Evolutionary conservation across 2,797 vertebrate species (phyloP).

Genomic region (Channa striata): DNA sequence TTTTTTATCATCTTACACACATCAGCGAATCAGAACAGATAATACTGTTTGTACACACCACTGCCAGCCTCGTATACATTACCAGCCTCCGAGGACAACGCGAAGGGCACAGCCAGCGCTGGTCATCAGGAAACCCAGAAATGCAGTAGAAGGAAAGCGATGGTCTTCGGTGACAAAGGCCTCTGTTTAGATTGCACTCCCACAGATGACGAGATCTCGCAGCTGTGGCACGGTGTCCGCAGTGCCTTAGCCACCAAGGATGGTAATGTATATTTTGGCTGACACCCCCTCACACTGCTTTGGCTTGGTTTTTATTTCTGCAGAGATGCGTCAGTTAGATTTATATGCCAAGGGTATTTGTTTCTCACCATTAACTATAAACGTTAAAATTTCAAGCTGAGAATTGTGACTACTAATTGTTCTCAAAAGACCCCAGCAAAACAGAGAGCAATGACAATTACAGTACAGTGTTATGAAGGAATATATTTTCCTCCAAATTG

Average conservation of each 20-base stretch:
- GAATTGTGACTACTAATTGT: no score
- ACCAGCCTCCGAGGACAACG: constrained; percentile 64
- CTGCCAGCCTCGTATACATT: constrained; percentile 61
- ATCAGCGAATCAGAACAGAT: constrained; percentile 57
- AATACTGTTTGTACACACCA: constrained; percentile 61
- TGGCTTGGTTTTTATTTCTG: background rate
- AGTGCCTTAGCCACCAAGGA: constrained; percentile 80
- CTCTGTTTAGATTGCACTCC: constrained; percentile 80
- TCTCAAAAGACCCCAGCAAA: no score
- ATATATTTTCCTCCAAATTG: background rate
- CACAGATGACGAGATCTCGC: constrained; percentile 88
- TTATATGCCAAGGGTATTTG: no score
- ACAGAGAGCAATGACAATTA: background rate
- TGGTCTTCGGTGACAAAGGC: constrained; percentile 73
- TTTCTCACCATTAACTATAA: background rate
- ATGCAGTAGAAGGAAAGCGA: constrained; percentile 63
- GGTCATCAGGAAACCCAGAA: constrained; percentile 66
- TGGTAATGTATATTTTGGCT: constrained; percentile 69
- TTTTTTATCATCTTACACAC: constrained; percentile 44
- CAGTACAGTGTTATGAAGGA: background rate
- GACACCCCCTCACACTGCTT: background rate
- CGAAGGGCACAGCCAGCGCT: constrained; percentile 60
- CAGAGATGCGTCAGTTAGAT: constrained; percentile 8
- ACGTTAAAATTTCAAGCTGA: no score
- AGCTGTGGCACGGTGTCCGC: constrained; percentile 81